Conservation (phyloP, 2,797 vertebrate species). For the Peromyscus attwateri region DNA sequence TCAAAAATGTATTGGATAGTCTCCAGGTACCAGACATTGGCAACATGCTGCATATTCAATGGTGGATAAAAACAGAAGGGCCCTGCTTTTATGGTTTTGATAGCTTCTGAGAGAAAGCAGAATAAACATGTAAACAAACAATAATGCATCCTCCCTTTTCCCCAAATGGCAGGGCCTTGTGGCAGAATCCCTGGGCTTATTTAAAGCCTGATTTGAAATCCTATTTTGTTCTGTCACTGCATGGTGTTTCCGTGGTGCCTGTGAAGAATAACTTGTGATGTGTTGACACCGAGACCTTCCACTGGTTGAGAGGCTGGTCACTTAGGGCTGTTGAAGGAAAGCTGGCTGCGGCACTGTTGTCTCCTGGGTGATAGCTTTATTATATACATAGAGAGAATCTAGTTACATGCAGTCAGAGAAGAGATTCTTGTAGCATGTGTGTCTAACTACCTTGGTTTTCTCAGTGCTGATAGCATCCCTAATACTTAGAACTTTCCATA, state of each 20-base stretch:
- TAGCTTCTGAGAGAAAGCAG: neutral
- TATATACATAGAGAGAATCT: neutral
- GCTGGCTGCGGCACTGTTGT: neutral
- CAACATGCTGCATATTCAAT: neutral
- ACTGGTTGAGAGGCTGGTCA: neutral
- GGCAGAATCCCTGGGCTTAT: neutral
- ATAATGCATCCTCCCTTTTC: neutral
- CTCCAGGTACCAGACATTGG: neutral
- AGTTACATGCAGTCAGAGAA: neutral
- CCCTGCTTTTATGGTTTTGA: neutral
- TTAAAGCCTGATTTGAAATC: neutral
- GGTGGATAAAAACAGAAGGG: neutral
- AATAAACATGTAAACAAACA: conserved; percentile 9
- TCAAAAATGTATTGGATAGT: neutral
- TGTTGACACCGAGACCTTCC: neutral
- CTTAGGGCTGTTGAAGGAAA: neutral
- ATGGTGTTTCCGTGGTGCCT: conserved; percentile 20
- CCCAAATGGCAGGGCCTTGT: neutral
- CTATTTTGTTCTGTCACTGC: conserved; percentile 4
- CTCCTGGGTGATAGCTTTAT: neutral
- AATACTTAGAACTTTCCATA: neutral
- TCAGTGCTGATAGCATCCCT: neutral
- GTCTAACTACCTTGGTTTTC: neutral
- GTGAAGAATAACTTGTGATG: neutral
- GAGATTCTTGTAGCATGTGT: neutral